Base-by-base conservation (phyloP, 2,888 invertebrate species). In the Caenorhabditis sp. region DNA sequence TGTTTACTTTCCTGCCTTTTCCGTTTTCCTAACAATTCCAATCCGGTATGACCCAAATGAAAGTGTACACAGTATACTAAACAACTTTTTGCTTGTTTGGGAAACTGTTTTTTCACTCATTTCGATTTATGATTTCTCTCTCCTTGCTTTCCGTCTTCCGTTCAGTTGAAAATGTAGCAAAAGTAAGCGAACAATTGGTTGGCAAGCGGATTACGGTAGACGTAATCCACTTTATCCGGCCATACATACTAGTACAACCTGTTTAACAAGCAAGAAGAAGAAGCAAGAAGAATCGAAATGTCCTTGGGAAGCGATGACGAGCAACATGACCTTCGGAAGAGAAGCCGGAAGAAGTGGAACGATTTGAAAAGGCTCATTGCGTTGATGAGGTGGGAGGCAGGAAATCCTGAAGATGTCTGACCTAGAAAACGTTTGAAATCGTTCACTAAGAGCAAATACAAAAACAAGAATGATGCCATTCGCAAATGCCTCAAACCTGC, bases 161-260 rank as follows among this genome's bases (percentile, higher is more conserved):
- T 69, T 69, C 69, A 14, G 7, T 54, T 68, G n/a, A 69, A 56
- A 26, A 56, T 69, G 41, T 44, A 58, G 70, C 44, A 54, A 38
- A 44, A 31, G 49, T 66, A 75, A 49, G 19, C 38, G 51, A 49
- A 73, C 64, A 68, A 61, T 26, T 41, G 76, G 58, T 61, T 59
- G 68, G 35, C 76, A 76, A 69, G 76, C 68, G 76, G 76, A 68
- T 76, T 76, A 76, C 76, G 49, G 68, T 69, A 68, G 59, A 61
- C 76, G 69, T 76, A 76, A 76, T 76, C 76, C 76, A 76, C 59
- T 76, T 68, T 76, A 76, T 76, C 76, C 68, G 68, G 35, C 59
- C 49, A 51, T 49, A 59, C n/a, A 44, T 61, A 76, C 76, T 76
- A 59, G 76, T 76, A 76, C 76, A 69, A 69, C 76, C 76, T 76